These are phyloP conservation scores for Metallyticus violacea DNA, from an alignment of 2,888 invertebrate species.

Conservation along the genomic window DNA sequence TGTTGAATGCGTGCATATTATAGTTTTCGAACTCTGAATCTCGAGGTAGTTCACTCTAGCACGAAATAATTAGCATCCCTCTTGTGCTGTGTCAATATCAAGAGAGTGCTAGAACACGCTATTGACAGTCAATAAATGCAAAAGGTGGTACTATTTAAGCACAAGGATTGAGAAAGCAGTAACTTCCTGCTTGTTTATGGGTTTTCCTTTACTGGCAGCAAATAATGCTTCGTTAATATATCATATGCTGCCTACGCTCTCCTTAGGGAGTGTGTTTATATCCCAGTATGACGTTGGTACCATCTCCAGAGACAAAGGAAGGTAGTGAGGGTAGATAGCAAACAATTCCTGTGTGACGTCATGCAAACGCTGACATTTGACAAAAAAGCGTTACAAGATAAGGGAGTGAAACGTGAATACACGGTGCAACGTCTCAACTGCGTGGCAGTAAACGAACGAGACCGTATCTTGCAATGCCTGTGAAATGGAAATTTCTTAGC, in stretches of 20 bases:
- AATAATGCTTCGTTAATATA: background rate
- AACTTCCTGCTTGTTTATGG: background rate
- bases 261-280: background rate
- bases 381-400: background rate
- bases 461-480: no score
- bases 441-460: no score
- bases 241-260: no score
- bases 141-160: background rate
- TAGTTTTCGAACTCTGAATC: no score
- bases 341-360: background rate
- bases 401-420: background rate
- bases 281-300: background rate
- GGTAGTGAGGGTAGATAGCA: background rate
- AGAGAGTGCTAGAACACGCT: no score
- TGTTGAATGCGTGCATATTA: no score
- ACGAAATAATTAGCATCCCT: no score
- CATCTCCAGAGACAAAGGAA: background rate
- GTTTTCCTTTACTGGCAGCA: background rate
- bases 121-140: no score
- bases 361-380: background rate
- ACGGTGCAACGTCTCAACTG: background rate
- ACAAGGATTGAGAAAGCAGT: background rate
- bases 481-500: no score
- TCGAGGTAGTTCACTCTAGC: no score
- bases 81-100: no score